Base-by-base conservation (phyloP, 1,140 invertebrate species). In the Achroia grisella region DNA sequence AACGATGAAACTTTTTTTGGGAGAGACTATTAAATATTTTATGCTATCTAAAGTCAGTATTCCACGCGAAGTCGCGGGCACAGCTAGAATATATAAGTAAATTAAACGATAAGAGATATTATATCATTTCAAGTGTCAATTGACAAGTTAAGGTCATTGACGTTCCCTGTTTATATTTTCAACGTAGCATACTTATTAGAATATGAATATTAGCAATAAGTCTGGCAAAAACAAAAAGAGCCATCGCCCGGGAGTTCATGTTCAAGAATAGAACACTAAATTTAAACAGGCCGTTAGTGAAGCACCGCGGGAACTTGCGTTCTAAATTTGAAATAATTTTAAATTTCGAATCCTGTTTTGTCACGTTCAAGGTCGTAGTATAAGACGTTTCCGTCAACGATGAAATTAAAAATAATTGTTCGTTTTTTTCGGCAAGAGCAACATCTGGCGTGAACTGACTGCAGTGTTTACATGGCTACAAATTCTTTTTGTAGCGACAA, bases 181-280 rank as follows among this genome's bases (percentile, higher is more conserved):
- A n/a, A n/a, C n/a, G n/a, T 23, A 23, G 17, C 2, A 23, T 23
- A 6, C 17, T 3, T 3, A 6, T 23, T 23, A 23, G 17, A 23
- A 23, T 23, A 23, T 23, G 6, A 23, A 23, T 23, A 23, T 23
- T 23, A 23, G 17, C 17, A 6, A 23, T 23, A 23, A 32, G 36
- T 48, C 59, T 44, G 40, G 70, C 70, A 72, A 79, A 74, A 81
- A 73, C 67, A 79, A 79, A 65, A 75, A 76, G 66, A 62, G 64
- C 61, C 70, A 75, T 76, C 71, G 73, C 56, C 62, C 73, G 63
- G 53, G 73, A 75, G 77, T 84, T 81, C 75, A 76, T 63, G 74
- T 57, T 75, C 76, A 66, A 70, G 71, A 81, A 81, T 84, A 80
- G 77, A 80, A 74, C 74, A 44, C 80, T 81, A 84, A 73, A 78